Base-by-base conservation (phyloP, 1,140 invertebrate genomes). In the Penaeus japonicus region DNA sequence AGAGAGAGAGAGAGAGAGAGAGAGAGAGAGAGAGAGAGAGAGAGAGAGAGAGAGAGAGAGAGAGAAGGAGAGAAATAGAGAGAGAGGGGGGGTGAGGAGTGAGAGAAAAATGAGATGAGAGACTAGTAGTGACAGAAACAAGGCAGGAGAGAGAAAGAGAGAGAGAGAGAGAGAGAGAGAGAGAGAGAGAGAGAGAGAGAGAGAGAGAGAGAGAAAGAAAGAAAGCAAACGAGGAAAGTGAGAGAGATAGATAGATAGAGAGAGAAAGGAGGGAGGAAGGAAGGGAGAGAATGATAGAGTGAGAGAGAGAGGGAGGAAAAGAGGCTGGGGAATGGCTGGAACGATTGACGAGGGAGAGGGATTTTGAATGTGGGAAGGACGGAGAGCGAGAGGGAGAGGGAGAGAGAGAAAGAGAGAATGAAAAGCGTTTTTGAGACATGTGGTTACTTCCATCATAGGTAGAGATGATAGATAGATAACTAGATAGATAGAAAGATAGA, bases 41-140 rank as follows among this genome's bases (percentile, higher is more conserved):
- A 39, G 35, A 39, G 35, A 39, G 35, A 39, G 39, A 47, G 7
- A 47, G 39, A 47, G 7, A 47, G 7, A 47, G 7, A 47, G 7
- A 47, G 2, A 10, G 7, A 47, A 12, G 12, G 7, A 47, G 39
- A 47, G 7, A 47, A 12, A 47, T 5, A 47, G 7, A 47, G 39
- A 47, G 2, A 47, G 39, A 47, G 39, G 12, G 39, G 12, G 7
- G 12, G 39, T 10, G 7, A 47, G 39, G 7, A 47, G 39, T 10
- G 39, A 47, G 39, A 47, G 84, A 85, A 85, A 85, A 85, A 85
- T 54, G 65, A 35, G 84, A 81, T 80, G 18, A 32, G 65, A 54
- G 0, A 15, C n/a, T n/a, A n/a, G n/a, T n/a, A n/a, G n/a, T n/a
- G n/a, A n/a, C n/a, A n/a, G n/a, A n/a, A n/a, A n/a, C n/a, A n/a